Conservation (phyloP, 2,113 vertebrate species). For the Eidolon helvum region DNA sequence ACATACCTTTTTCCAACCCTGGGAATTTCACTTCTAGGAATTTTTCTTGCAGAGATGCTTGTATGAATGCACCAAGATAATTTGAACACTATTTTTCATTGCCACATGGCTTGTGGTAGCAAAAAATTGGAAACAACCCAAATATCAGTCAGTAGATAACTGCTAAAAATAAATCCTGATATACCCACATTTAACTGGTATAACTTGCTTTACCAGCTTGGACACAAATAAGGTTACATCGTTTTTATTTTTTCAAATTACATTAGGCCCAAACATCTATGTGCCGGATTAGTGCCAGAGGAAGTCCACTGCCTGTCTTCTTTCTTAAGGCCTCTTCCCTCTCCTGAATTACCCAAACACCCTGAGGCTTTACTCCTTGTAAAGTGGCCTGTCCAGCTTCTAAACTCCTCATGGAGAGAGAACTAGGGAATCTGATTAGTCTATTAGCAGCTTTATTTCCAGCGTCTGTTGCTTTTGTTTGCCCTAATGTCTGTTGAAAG, state of each 20-base stretch:
- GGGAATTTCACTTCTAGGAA: not conserved
- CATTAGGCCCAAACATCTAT: constrained; percentile 47
- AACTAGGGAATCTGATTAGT: constrained; percentile 66
- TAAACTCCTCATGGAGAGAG: constrained; percentile 58
- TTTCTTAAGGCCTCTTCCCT: not conserved
- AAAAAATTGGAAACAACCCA: constrained; percentile 46
- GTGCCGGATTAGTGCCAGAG: constrained; percentile 59
- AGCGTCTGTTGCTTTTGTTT: constrained; percentile 59
- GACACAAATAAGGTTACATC: constrained; percentile 67
- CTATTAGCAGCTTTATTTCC: constrained; percentile 48
- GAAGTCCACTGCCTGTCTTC: constrained; percentile 31
- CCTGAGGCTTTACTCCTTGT: constrained; percentile 33
- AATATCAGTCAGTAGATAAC: constrained; percentile 61
- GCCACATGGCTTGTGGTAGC: not conserved
- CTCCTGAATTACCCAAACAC: not conserved
- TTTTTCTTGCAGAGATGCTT: constrained; percentile 17
- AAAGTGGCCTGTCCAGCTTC: constrained; percentile 37
- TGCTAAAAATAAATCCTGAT: constrained; percentile 69
- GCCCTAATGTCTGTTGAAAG: constrained; percentile 60
- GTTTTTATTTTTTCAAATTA: constrained; percentile 64
- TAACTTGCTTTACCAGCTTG: constrained; percentile 66
- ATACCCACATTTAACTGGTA: constrained; percentile 43
- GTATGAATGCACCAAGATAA: not conserved
- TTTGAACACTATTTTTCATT: not conserved
- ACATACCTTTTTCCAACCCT: not conserved